Evolutionary conservation across 2,797 vertebrate genomes (phyloP), one percentile per base, ranked within the genome.

Genomic region (Tenualosa thibaudeaui): DNA sequence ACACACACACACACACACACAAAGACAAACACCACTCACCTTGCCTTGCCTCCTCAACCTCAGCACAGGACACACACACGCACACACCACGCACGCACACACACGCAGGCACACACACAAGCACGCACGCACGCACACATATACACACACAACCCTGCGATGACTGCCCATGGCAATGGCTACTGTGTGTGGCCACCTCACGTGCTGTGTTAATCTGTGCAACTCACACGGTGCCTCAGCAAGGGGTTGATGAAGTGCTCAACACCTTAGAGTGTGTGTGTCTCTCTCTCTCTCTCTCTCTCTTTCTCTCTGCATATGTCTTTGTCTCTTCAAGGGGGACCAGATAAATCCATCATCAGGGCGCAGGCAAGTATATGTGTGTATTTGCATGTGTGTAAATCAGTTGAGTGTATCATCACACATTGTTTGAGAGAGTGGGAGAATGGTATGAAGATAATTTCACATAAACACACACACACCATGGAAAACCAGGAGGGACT

Each of bases 401-500:
- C 54, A 51, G 8, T 6, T 51, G 46, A 49, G 46, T 8, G 4
- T 6, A 56, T 56, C 54, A 19, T 22, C 17, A 56, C 37, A 51
- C 50, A 51, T 51, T 51, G 50, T 12, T 31, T 31, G 31, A 31
- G 31, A 31, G 31, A 31, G 31, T 31, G 31, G 31, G 31, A 31
- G 31, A 31, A 31, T 31, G 31, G 31, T 31, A 31, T 31, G 31
- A 31, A 31, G 31, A 31, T 31, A 31, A 31, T 31, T 31, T 31
- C 31, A 40, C 68, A 75, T 31, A 75, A 12, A 75, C 31, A 40
- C 68, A 75, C 68, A 75, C 17, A 43, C 68, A 75, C 68, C 85
- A 90, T 89, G 89, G 90, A 96, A 98, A 98, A 98, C 98, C 98
- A 98, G 96, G 96, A 95, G 96, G 96, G 96, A 97, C 97, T 97